Evolutionary conservation across 2,113 vertebrate genomes (phyloP).

Genomic region (Ophiodon elongatus): DNA sequence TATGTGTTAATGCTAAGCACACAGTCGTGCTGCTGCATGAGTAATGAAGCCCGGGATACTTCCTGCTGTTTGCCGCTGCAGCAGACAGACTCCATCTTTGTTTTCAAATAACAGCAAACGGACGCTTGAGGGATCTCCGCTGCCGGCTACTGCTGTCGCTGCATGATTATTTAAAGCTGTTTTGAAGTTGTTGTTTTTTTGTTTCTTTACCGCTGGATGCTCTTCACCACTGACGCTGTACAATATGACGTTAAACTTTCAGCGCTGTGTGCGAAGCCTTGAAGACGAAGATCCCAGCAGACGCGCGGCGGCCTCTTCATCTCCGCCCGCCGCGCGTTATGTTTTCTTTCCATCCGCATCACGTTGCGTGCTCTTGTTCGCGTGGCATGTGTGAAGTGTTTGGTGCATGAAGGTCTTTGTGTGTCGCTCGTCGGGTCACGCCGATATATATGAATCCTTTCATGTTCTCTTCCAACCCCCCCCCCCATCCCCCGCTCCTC

Average conservation of each 20-base stretch:
- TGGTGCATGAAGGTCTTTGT: background rate
- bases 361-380: background rate
- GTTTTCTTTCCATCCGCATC: background rate
- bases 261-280: no score
- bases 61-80: background rate
- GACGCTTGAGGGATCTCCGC: background rate
- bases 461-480: background rate
- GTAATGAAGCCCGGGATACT: no score
- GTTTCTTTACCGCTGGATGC: no score
- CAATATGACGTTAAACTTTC: background rate
- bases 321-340: background rate
- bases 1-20: no score
- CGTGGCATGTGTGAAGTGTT: background rate
- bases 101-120: background rate
- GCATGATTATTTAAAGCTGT: conserved; percentile 18
- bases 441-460: no score
- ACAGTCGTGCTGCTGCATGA: no score
- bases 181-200: background rate
- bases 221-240: background rate
- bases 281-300: background rate
- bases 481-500: no score
- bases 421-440: no score
- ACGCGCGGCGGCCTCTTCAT: background rate
- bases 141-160: background rate
- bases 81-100: background rate